Base-by-base conservation (phyloP, 2,888 invertebrate genomes). In the Pseudococcus longispinus region DNA sequence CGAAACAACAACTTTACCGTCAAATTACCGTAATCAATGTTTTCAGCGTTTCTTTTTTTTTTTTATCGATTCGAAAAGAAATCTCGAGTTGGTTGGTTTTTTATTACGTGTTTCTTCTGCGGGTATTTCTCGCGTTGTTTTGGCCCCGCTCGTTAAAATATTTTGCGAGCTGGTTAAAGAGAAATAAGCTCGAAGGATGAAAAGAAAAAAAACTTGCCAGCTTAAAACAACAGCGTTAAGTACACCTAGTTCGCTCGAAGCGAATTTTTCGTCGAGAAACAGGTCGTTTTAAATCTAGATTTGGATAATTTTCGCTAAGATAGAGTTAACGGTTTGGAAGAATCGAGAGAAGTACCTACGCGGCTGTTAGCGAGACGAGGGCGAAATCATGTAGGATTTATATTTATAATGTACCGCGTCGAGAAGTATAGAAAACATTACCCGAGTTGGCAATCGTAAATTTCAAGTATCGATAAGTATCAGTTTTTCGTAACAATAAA, bases 391-490 rank as follows among this genome's bases (percentile, higher is more conserved):
- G 65, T 65, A 65, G 65, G 23, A 26, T 65, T 26, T 65, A 65
- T 65, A 65, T 65, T 65, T 65, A 26, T 65, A 65, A 65, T 65
- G 23, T 65, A 65, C 9, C 65, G 26, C 26, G 15, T 11, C 65
- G 26, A 9, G 15, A n/a, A 51, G 51, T 51, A 51, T 51, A 26
- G 23, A 26, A 26, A 65, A 65, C 65, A 65, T 26, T 23, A 26
- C 26, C 13, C 9, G 20, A 65, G 65, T 26, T 65, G 13, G 26
- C 20, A 13, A 55, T 65, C 26, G 65, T 65, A 65, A 65, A 65
- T 65, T 65, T 65, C 13, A 65, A 65, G 65, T 65, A 65, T 65
- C 65, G 65, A 65, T 65, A 65, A 65, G 65, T 65, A 65, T 65
- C 65, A 65, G 65, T 51, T 51, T 51, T 65, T 65, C 65, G 65